Base-by-base conservation (phyloP, 2,888 invertebrate species). In the Ennomos fuscantarius region DNA sequence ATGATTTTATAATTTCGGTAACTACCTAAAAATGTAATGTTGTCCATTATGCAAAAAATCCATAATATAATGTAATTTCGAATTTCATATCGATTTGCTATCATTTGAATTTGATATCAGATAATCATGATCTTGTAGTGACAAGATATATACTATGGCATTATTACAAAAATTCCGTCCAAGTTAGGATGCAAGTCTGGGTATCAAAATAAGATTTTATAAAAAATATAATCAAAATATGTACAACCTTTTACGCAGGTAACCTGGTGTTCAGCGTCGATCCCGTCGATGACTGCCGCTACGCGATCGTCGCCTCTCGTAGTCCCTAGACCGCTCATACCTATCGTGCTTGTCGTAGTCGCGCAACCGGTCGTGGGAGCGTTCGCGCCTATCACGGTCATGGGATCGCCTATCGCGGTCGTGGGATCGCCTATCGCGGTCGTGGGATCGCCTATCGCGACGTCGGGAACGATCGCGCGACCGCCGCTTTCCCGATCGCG, bases 191-290 rank as follows among this genome's bases (percentile, higher is more conserved):
- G 24, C 3, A 24, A 24, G 24, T 24, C 24, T 24, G 24, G 6
- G 24, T 24, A 24, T 24, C 24, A 24, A 24, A 24, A 24, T 6
- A 2, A 15, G 2, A 15, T 15, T 12, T 39, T 39, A 12, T 12
- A 6, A 34, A 34, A 13, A 15, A 66, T 63, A 72, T 73, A 72
- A 49, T 45, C 39, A 53, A 57, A 57, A 53, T 12, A 44, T 35
- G 79, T 91, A 92, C 92, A 91, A 92, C 90, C 92, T 92, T 84
- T 74, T 68, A 66, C 12, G 62, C 63, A 51, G 66, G 82, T 84
- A 87, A 89, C 89, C 89, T 88, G 84, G 89, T 62, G 84, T 80
- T 91, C 90, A 91, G 71, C 91, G 89, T 60, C 91, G 89, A 57
- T 86, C 87, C 61, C 89, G 78, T 66, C 78, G 67, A 67, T 78